Percentiles rank a stretch among this genome's conserved stretches.
These are phyloP conservation scores for Luscinia megarhynchos DNA, from an alignment of 2,797 vertebrate genomes.

Conservation along the genomic window DNA sequence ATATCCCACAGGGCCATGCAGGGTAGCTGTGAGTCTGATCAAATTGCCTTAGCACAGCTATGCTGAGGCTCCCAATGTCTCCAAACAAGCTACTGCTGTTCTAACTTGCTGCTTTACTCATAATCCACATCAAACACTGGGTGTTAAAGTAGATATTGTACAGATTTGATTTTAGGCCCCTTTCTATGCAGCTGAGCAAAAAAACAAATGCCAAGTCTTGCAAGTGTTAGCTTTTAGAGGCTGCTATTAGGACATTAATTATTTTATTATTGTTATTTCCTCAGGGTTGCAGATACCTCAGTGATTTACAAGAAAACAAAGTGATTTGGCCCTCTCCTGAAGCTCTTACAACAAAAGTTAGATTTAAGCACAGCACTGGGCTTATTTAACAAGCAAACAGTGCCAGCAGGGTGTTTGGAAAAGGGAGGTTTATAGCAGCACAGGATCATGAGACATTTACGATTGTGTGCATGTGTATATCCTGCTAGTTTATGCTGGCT, in stretches of 20 bases:
- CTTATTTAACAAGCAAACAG: constrained; percentile 66
- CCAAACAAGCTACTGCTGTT: constrained; percentile 4
- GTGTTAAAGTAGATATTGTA: constrained; percentile 43
- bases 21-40: neutral
- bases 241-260: constrained; percentile 55
- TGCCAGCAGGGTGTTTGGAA: constrained; percentile 52
- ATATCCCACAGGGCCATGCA: neutral
- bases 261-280: constrained; percentile 56
- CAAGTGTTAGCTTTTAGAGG: neutral
- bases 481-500: neutral
- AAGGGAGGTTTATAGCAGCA: constrained; percentile 50
- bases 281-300: neutral
- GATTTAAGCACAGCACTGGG: constrained; percentile 57
- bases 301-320: constrained; percentile 51
- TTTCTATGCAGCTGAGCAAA: constrained; percentile 40
- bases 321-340: constrained; percentile 26
- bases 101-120: constrained; percentile 29
- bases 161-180: constrained; percentile 50
- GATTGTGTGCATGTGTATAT: neutral
- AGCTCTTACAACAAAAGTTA: constrained; percentile 43
- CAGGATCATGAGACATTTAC: constrained; percentile 3
- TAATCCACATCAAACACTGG: constrained; percentile 51
- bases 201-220: constrained; percentile 48
- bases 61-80: neutral
- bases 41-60: neutral